Evolutionary conservation across 1,140 invertebrate genomes (phyloP).

Genomic region (Olivierus martensii): DNA sequence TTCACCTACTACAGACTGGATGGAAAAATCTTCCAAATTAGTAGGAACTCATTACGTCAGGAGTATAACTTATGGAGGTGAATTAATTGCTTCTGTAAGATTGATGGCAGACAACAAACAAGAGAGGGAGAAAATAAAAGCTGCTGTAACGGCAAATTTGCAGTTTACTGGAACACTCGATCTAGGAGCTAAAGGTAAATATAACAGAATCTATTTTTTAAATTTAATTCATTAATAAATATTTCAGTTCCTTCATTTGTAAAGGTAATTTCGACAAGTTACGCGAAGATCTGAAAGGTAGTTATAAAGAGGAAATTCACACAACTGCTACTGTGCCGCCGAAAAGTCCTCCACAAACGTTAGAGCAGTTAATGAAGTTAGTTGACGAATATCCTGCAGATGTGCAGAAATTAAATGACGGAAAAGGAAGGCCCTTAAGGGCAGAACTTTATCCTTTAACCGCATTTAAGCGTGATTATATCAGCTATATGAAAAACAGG

Average conservation of each 20-base stretch:
- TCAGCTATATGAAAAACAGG: slow-evolving; percentile 9
- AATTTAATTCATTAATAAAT: no score
- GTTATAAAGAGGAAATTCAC: slow-evolving; percentile 8
- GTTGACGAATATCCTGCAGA: slow-evolving; percentile 7
- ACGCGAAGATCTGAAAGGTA: background rate
- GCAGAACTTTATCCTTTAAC: slow-evolving; percentile 10
- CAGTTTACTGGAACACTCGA: slow-evolving; percentile 1
- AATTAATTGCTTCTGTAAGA: slow-evolving; percentile 10
- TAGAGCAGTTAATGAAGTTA: slow-evolving; percentile 7
- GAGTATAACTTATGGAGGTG: slow-evolving; percentile 13
- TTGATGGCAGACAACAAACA: slow-evolving; percentile 1
- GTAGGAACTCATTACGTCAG: slow-evolving; percentile 12
- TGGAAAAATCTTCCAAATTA: background rate
- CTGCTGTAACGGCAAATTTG: slow-evolving; percentile 7
- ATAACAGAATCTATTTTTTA: no score
- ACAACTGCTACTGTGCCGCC: slow-evolving; percentile 5
- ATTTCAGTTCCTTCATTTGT: no score
- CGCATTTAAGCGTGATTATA: background rate
- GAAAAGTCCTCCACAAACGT: background rate
- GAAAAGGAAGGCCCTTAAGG: slow-evolving; percentile 5
- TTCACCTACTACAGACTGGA: slow-evolving; percentile 4
- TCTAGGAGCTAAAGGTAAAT: slow-evolving; percentile 5
- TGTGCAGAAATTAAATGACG: slow-evolving; percentile 8
- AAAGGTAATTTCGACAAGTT: slow-evolving; percentile 9
- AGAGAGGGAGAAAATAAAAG: slow-evolving; percentile 8